Percentiles rank a stretch among this genome's conserved stretches.
Conservation (phyloP, 53 echinoderm and acorn worm species). For the Pentamera pediparva region DNA sequence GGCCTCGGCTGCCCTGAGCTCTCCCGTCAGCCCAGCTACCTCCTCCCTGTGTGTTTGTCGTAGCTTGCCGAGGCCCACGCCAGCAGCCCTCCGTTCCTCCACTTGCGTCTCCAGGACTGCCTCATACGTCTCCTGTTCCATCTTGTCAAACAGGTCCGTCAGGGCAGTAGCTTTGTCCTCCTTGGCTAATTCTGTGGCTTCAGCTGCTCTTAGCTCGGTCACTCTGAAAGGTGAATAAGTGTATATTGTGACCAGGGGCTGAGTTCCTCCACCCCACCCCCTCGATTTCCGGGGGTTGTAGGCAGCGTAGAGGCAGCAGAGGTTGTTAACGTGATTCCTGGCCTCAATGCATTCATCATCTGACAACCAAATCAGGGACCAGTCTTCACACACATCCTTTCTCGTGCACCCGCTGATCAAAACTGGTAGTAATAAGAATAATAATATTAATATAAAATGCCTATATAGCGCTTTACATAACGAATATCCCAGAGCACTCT, state of each 20-base stretch:
- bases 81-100: conserved; percentile 68
- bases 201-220: conserved; percentile 55
- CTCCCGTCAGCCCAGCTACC: conserved; percentile 48
- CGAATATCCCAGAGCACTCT: no score
- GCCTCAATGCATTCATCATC: no score
- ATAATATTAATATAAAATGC: no score
- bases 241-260: not conserved
- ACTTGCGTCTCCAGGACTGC: conserved; percentile 59
- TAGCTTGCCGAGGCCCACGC: conserved; percentile 64
- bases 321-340: no score
- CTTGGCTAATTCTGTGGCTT: conserved; percentile 43
- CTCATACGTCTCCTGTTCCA: conserved; percentile 53
- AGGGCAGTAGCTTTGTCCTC: conserved; percentile 57
- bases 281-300: no score
- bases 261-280: no score
- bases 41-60: conserved; percentile 48
- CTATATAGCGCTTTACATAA: no score
- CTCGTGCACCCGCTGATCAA: no score
- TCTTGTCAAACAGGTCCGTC: conserved; percentile 34
- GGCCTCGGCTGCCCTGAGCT: conserved; percentile 49
- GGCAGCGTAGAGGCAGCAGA: no score
- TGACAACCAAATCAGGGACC: no score
- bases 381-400: no score
- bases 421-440: no score
- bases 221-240: conserved; percentile 32